A percentile compares a stretch with the other conserved stretches of the same genome.
Conservation (phyloP, 2,888 invertebrate species). For the Amiota minor region DNA sequence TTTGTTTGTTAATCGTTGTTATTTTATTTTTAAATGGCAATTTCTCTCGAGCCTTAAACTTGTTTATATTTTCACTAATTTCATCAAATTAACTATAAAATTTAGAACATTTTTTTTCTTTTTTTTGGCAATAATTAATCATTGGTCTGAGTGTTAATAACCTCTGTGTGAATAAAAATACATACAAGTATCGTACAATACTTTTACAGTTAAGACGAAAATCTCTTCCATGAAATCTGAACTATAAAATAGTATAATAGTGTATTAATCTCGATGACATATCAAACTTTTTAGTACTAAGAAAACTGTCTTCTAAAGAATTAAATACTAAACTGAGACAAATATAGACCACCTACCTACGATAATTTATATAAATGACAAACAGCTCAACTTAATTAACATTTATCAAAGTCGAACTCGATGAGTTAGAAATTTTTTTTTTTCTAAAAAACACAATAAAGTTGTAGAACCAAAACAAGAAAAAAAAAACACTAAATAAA, state of each 20-base stretch:
- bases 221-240: not conserved
- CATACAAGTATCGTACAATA: conserved; percentile 57
- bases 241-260: not conserved
- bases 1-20: not conserved
- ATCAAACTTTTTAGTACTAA: not conserved
- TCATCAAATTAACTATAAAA: conserved; percentile 11
- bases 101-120: not conserved
- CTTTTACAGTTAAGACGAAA: not conserved
- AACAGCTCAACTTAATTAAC: conserved; percentile 51
- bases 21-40: not conserved
- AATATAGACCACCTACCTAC: conserved; percentile 51
- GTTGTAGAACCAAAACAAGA: not conserved
- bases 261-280: not conserved
- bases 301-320: conserved; percentile 25
- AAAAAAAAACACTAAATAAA: not conserved
- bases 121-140: not conserved
- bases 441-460: conserved; percentile 26
- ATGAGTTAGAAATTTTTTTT: conserved; percentile 48
- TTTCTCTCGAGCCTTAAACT: not conserved
- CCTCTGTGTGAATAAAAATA: conserved; percentile 32
- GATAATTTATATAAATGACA: conserved; percentile 54
- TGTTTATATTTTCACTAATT: conserved; percentile 29
- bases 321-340: not conserved
- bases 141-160: conserved; percentile 24
- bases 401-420: conserved; percentile 58